A percentile compares a stretch with the other conserved stretches of the same genome.
phyloP scores from a whole-genome alignment of 92 coral and sea anemone genomes.

The Heliopora coerulea region DNA sequence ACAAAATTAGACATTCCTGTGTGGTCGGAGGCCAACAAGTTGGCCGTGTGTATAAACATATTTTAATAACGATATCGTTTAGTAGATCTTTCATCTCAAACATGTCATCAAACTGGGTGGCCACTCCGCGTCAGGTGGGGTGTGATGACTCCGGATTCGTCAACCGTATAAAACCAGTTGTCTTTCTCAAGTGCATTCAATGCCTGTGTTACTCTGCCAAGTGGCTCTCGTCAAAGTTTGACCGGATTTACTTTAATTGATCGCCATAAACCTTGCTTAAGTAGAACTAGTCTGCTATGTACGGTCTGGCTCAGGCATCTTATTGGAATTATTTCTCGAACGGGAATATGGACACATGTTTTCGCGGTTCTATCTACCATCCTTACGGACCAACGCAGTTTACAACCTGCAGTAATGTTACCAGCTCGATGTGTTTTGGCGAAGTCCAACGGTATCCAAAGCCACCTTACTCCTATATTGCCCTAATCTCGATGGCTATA shows the following conservation, averaged over 20 bases:
- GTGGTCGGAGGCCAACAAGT: slow-evolving; percentile 43
- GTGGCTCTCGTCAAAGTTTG: slow-evolving; percentile 21
- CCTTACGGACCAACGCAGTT: slow-evolving; percentile 17
- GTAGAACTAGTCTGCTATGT: slow-evolving; percentile 2
- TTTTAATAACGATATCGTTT: slow-evolving; percentile 40
- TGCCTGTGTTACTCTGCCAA: slow-evolving; percentile 2
- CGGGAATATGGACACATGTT: slow-evolving; percentile 14
- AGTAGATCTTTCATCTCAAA: slow-evolving; percentile 40
- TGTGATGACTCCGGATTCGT: not conserved
- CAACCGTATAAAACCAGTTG: slow-evolving; percentile 21
- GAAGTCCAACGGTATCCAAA: slow-evolving; percentile 78
- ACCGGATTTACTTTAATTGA: slow-evolving; percentile 8
- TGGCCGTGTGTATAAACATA: slow-evolving; percentile 43
- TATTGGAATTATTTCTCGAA: slow-evolving; percentile 28
- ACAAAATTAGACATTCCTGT: slow-evolving; percentile 43
- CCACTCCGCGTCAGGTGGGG: slow-evolving; percentile 37
- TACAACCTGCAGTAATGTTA: not conserved
- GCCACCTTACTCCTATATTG: slow-evolving; percentile 96
- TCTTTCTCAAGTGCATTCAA: slow-evolving; percentile 5
- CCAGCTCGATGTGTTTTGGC: slow-evolving; percentile 24
- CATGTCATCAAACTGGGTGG: slow-evolving; percentile 47
- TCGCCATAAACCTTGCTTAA: not conserved
- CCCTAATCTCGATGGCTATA: slow-evolving; percentile 97
- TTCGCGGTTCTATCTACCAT: slow-evolving; percentile 20
- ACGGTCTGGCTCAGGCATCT: slow-evolving; percentile 14